These are phyloP conservation scores for Heliconius cydno DNA, from an alignment of 2,888 invertebrate species.

Conservation along the genomic window DNA sequence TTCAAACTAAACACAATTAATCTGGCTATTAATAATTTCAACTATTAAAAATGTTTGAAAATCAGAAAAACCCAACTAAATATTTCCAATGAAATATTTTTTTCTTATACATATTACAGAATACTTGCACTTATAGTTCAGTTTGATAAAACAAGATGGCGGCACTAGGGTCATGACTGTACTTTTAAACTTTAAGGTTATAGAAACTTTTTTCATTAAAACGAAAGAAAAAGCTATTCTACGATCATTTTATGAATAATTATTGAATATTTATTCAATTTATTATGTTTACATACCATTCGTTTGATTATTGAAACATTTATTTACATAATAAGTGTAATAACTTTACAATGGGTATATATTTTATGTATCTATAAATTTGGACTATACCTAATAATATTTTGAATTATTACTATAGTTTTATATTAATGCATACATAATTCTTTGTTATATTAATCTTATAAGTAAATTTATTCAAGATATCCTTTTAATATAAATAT, in stretches of 20 bases:
- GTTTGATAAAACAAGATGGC: constrained; percentile 16
- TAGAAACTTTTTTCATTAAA: not conserved
- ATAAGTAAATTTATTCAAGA: too few species aligned
- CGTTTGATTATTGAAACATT: not conserved
- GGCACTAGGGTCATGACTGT: not conserved
- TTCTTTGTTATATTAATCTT: not conserved
- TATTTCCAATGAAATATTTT: too few species aligned
- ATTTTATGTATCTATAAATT: too few species aligned
- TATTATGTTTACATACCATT: not conserved
- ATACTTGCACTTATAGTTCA: not conserved
- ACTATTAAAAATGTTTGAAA: not conserved
- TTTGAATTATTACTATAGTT: not conserved
- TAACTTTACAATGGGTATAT: not conserved
- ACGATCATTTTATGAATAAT: not conserved
- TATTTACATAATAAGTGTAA: not conserved
- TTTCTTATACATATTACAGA: too few species aligned
- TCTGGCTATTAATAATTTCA: not conserved
- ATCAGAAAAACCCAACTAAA: not conserved
- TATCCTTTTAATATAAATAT: too few species aligned
- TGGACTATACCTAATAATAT: not conserved
- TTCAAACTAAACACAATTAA: too few species aligned
- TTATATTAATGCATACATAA: not conserved
- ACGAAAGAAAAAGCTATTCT: too few species aligned
- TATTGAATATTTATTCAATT: not conserved
- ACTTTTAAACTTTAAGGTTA: not conserved